Percentiles rank a stretch among this genome's conserved stretches.
Conservation (phyloP, 1,140 invertebrate species). For the Drosophila ironensis region DNA sequence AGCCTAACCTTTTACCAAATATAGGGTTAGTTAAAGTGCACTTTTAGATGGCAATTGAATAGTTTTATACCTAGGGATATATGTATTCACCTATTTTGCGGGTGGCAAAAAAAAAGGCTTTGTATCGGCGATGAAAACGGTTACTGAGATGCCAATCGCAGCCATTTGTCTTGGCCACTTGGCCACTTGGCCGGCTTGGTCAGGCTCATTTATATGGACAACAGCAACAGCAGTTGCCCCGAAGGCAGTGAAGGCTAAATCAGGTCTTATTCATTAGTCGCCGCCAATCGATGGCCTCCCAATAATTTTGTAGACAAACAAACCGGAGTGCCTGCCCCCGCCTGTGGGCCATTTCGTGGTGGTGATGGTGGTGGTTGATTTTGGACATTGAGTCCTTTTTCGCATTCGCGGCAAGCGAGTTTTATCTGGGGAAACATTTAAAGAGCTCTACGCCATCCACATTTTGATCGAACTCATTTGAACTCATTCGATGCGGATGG, state of each 20-base stretch:
- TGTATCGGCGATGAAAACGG: conserved; percentile 12
- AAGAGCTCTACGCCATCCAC: conserved; percentile 58
- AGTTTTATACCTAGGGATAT: too few relatives aligned
- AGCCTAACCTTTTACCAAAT: too few relatives aligned
- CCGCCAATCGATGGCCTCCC: conserved; percentile 34
- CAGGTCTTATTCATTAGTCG: conserved; percentile 75
- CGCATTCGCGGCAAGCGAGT: conserved; percentile 3
- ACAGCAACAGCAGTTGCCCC: conserved; percentile 22
- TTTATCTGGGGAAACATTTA: conserved; percentile 48
- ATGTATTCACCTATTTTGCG: too few relatives aligned
- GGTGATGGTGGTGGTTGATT: background rate
- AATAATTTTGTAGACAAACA: conserved; percentile 64
- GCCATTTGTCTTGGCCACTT: conserved; percentile 8
- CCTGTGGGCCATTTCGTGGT: background rate
- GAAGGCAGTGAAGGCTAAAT: conserved; percentile 52
- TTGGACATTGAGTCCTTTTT: background rate
- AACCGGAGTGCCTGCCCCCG: background rate
- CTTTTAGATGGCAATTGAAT: too few relatives aligned
- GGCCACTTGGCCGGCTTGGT: background rate
- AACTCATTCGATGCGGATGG: conserved; percentile 45
- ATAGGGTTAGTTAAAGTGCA: too few relatives aligned
- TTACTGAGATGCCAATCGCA: conserved; percentile 6
- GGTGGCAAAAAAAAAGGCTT: too few relatives aligned
- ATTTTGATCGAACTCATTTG: conserved; percentile 69
- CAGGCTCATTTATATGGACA: conserved; percentile 62